Base-by-base conservation (phyloP, 2,113 vertebrate species). In the Phalacrocorax carbo region DNA sequence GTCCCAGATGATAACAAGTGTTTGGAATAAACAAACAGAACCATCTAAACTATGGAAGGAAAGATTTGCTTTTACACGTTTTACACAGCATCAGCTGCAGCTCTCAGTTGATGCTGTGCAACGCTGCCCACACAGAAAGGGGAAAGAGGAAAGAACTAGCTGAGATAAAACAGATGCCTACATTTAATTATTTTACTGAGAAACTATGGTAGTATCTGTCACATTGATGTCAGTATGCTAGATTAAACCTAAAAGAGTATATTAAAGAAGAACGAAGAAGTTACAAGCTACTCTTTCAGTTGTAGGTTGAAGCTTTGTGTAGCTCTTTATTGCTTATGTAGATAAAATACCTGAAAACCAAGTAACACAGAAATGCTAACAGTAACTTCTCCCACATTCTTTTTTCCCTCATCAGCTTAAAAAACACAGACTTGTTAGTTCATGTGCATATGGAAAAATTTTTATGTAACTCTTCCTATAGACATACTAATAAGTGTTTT, bases 61-160 rank as follows among this genome's bases (percentile, higher is more conserved):
- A 68, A 65, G 9, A 17, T 52, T 49, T 38, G 11, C 12, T 46
- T 34, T 54, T 22, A 4, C 3, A 4, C 7, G 0, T 34, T 32
- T 60, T n/a, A 9, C 12, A 4, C 15, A 30, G 27, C 20, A 6
- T 27, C 20, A 10, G 0, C 54, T 22, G 44, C 51, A 61, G 82
- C 30, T 71, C 55, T 25, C 15, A 15, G 40, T 13, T 26, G 55
- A 30, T 46, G 57, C 75, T 10, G 0, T 26, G 15, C 32, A 57
- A 22, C 0, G 1, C 36, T 69, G 68, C 21, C 60, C 6, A 6
- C 29, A 19, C 19, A 27, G 20, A 20, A 46, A 27, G 20, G 15
- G 15, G 10, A 17, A 46, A 83, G 20, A 60, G 40, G 23, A 36
- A 60, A 26, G 29, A 49, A 15, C 29, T 15, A 32, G 13, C 3